These are phyloP conservation scores for Xestia rhomboidea DNA, from an alignment of 2,888 invertebrate genomes.

Conservation along the genomic window DNA sequence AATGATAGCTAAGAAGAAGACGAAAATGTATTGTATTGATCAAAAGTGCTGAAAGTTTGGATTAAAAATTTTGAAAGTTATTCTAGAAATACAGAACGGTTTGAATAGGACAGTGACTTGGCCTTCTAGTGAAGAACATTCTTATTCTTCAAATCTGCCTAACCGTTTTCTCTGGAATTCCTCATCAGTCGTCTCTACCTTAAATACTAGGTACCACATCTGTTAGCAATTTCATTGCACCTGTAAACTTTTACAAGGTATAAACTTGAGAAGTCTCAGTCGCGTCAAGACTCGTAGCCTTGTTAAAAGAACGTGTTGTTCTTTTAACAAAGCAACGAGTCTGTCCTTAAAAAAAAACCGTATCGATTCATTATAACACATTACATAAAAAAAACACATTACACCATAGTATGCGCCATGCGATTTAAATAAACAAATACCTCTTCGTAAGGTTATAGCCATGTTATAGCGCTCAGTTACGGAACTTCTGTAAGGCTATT, in stretches of 20 bases:
- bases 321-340: too few species aligned
- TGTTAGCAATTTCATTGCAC: background rate
- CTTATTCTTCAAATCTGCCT: background rate
- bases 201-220: background rate
- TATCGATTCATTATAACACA: background rate
- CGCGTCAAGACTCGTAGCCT: too few species aligned
- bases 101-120: background rate
- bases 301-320: too few species aligned
- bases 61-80: background rate
- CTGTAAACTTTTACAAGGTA: background rate
- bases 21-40: background rate
- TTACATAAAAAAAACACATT: background rate
- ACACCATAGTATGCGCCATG: background rate
- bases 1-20: background rate
- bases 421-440: slow-evolving; percentile 30
- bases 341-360: background rate
- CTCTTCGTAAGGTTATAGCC: slow-evolving; percentile 6
- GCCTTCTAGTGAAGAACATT: background rate
- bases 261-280: background rate
- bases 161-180: background rate
- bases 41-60: background rate
- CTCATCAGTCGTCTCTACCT: background rate
- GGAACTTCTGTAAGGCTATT: too few species aligned
- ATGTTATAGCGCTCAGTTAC: slow-evolving; percentile 23
- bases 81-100: background rate